These are phyloP conservation scores for Diplosoma virens DNA, from an alignment of 23 tunicate species.

Conservation along the genomic window DNA sequence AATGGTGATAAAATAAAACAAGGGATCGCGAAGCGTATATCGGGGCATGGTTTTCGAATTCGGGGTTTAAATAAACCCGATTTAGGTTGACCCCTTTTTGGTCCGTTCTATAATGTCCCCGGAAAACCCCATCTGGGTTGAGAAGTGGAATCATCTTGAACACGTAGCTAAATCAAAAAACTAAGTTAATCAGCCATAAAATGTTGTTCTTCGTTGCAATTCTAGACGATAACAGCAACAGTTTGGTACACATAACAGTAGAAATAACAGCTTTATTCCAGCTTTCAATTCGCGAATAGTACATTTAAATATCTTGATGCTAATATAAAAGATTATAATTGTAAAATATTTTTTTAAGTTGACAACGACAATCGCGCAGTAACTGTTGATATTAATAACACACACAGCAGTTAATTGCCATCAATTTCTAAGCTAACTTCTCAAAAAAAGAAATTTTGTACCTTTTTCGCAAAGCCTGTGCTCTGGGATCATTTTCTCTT, in stretches of 20 bases:
- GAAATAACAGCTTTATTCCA: too few species aligned
- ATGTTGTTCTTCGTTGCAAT: too few species aligned
- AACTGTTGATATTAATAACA: too few species aligned
- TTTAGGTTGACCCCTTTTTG: constrained; percentile 88
- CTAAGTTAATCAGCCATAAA: too few species aligned
- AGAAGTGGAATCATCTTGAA: constrained; percentile 89
- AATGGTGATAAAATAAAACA: constrained; percentile 75
- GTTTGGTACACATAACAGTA: too few species aligned
- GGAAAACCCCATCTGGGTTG: constrained; percentile 92
- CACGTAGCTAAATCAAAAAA: constrained; percentile 37
- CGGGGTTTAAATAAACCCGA: constrained; percentile 78
- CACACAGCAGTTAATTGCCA: too few species aligned
- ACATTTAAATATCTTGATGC: background rate
- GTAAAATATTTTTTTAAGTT: too few species aligned
- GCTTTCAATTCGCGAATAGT: too few species aligned
- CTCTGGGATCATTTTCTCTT: constrained; percentile 79
- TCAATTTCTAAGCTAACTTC: too few species aligned
- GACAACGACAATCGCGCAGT: too few species aligned
- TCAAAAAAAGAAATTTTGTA: background rate
- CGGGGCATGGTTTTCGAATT: constrained; percentile 62
- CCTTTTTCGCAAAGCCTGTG: constrained; percentile 66
- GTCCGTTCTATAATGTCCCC: constrained; percentile 97
- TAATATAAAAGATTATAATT: too few species aligned
- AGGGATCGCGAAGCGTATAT: constrained; percentile 72
- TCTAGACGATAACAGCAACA: too few species aligned